phyloP scores from a whole-genome alignment of 2,797 vertebrate species.

The Pseudochaenichthys georgianus region DNA sequence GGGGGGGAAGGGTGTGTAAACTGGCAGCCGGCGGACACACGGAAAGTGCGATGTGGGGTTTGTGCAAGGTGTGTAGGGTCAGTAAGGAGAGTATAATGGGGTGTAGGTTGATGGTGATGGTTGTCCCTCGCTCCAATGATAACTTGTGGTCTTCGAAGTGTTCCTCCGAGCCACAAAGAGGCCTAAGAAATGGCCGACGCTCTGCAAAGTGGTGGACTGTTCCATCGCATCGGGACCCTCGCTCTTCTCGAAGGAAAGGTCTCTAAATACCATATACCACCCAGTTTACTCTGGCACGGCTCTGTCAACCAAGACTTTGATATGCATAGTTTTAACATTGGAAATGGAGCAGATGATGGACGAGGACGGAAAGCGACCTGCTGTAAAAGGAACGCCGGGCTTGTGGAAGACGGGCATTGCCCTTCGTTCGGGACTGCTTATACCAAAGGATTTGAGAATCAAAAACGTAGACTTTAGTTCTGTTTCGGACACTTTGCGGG shows the following conservation, averaged over 20 bases:
- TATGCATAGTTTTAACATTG: constrained; percentile 70
- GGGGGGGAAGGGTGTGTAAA: constrained; percentile 64
- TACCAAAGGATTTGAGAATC: constrained; percentile 45
- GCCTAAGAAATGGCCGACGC: constrained; percentile 88
- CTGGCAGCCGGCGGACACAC: constrained; percentile 59
- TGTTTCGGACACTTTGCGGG: constrained; percentile 12
- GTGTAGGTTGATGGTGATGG: constrained; percentile 69
- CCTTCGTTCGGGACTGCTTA: constrained; percentile 48
- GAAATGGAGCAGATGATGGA: constrained; percentile 74
- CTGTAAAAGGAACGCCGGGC: constrained; percentile 64
- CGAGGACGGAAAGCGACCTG: constrained; percentile 74
- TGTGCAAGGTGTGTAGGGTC: constrained; percentile 63
- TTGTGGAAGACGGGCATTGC: constrained; percentile 60
- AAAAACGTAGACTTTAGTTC: constrained; percentile 22
- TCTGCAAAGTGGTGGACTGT: constrained; percentile 81
- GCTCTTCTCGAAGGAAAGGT: constrained; percentile 88
- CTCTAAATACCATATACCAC: constrained; percentile 84
- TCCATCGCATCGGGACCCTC: constrained; percentile 88
- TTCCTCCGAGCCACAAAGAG: constrained; percentile 93
- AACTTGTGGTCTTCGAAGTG: constrained; percentile 93
- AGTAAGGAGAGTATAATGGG: constrained; percentile 79
- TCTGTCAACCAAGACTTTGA: constrained; percentile 79
- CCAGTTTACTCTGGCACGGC: constrained; percentile 85
- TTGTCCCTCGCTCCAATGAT: constrained; percentile 87
- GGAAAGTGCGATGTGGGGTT: constrained; percentile 64